Percentiles rank a stretch among this genome's conserved stretches.
These are phyloP conservation scores for Scaptodrosophila lebanonensis DNA, from an alignment of 1,140 invertebrate species.

Conservation along the genomic window DNA sequence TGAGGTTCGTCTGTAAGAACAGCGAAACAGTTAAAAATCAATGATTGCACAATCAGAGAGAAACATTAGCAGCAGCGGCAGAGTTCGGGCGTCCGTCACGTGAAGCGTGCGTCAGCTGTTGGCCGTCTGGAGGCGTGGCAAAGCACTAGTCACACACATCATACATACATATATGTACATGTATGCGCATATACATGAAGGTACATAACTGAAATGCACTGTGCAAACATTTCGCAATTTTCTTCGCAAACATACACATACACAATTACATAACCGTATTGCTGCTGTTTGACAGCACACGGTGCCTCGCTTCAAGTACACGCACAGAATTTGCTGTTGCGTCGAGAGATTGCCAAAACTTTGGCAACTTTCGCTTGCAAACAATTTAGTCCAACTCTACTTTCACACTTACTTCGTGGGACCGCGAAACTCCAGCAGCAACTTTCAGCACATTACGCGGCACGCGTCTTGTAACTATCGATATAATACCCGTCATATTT, in stretches of 20 bases:
- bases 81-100: conserved; percentile 33
- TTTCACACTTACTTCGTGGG: conserved; percentile 63
- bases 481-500: conserved; percentile 68
- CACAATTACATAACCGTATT: conserved; percentile 56
- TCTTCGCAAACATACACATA: no score
- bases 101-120: conserved; percentile 24
- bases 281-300: conserved; percentile 10
- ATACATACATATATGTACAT: conserved; percentile 23
- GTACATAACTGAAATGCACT: conserved; percentile 3
- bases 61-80: background rate
- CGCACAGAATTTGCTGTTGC: conserved; percentile 2
- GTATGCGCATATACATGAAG: background rate
- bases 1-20: conserved; percentile 50
- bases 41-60: conserved; percentile 50
- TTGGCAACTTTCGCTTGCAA: no score
- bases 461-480: conserved; percentile 63
- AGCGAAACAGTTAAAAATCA: conserved; percentile 3
- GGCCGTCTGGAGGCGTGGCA: conserved; percentile 21
- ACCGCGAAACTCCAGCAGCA: conserved; percentile 52
- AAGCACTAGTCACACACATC: conserved; percentile 19
- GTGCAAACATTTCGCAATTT: conserved; percentile 27
- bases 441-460: conserved; percentile 54
- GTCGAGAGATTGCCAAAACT: no score
- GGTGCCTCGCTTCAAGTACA: conserved; percentile 4
- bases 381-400: background rate